phyloP scores from a whole-genome alignment of 2,888 invertebrate species.

The Junonia oenone region DNA sequence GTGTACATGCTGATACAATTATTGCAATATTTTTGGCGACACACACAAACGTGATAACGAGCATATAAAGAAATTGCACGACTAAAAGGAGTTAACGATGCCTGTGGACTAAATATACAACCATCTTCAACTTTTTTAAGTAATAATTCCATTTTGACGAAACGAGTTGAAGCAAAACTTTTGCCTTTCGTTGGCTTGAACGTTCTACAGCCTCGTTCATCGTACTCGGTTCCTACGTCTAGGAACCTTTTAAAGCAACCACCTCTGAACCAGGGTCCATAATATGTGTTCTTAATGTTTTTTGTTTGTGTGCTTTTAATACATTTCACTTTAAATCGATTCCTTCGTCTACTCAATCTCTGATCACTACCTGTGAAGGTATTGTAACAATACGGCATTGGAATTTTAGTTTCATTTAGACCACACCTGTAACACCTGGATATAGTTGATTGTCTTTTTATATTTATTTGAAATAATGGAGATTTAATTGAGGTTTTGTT shows the following conservation, averaged over 20 bases:
- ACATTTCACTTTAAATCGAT: slow-evolving; percentile 26
- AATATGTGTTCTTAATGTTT: slow-evolving; percentile 12
- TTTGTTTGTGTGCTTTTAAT: not conserved
- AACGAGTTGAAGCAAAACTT: slow-evolving; percentile 28
- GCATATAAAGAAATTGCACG: slow-evolving; percentile 45
- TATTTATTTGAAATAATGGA: not conserved
- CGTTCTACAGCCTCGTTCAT: slow-evolving; percentile 36
- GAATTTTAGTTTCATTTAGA: slow-evolving; percentile 25
- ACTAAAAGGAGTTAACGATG: slow-evolving; percentile 49
- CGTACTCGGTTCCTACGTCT: slow-evolving; percentile 37
- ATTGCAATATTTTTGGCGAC: slow-evolving; percentile 45
- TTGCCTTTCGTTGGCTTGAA: slow-evolving; percentile 21
- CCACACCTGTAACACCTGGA: slow-evolving; percentile 29
- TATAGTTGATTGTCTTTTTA: not conserved
- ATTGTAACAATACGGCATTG: slow-evolving; percentile 22
- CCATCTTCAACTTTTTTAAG: slow-evolving; percentile 34
- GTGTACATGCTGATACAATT: not conserved
- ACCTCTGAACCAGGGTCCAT: slow-evolving; percentile 26
- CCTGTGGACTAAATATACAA: slow-evolving; percentile 45
- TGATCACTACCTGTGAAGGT: slow-evolving; percentile 21
- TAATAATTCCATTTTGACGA: slow-evolving; percentile 30
- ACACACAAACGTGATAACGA: slow-evolving; percentile 53
- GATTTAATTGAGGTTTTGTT: not conserved
- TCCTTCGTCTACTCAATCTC: not conserved
- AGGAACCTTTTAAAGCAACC: slow-evolving; percentile 40